Evolutionary conservation across 2,888 invertebrate species (phyloP).

Genomic region (Hydrotaea diabolus): DNA sequence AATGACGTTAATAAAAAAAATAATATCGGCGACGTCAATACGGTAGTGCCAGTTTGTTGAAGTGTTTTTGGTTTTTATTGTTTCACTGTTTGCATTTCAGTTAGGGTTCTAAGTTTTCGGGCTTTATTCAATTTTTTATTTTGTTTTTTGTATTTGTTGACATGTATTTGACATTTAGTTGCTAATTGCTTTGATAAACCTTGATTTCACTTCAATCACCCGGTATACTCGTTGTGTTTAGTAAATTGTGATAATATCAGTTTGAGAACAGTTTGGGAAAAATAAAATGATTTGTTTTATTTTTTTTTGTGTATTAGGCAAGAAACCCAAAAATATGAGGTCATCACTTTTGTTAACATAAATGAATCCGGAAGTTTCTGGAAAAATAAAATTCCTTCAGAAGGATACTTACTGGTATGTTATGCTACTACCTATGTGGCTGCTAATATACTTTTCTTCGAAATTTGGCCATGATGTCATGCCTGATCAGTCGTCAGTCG

Average conservation of each 20-base stretch:
- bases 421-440: too few species aligned
- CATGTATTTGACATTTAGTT: slow-evolving; percentile 63
- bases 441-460: background rate
- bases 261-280: background rate
- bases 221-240: background rate
- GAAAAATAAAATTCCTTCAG: background rate
- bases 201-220: slow-evolving; percentile 28
- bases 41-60: too few species aligned
- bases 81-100: slow-evolving; percentile 31
- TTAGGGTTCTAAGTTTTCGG: slow-evolving; percentile 8
- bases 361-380: background rate
- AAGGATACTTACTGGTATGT: slow-evolving; percentile 11
- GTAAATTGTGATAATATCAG: slow-evolving; percentile 16
- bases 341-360: slow-evolving; percentile 6
- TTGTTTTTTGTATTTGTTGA: slow-evolving; percentile 50
- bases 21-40: background rate
- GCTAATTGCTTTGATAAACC: slow-evolving; percentile 60
- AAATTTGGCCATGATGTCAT: slow-evolving; percentile 5
- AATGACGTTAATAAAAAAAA: background rate
- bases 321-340: background rate
- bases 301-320: background rate
- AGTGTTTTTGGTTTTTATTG: too few species aligned
- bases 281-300: slow-evolving; percentile 5
- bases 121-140: too few species aligned
- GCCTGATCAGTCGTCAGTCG: background rate